Conservation (phyloP, 1,140 invertebrate species). For the Drosophila azteca region DNA sequence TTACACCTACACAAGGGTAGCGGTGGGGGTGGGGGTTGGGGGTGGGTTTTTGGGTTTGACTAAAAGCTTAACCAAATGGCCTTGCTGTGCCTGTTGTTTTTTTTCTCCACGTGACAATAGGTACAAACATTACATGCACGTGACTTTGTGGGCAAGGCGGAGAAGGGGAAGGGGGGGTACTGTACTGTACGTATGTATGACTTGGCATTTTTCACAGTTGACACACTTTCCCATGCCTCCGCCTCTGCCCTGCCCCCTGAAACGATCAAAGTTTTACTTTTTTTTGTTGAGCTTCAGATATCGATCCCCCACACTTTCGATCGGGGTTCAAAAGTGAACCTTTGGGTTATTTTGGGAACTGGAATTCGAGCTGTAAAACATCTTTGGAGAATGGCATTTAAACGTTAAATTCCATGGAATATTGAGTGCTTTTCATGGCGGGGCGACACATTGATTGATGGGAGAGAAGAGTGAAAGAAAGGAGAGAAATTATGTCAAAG, state of each 20-base stretch:
- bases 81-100: too few relatives aligned
- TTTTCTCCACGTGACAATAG: constrained; percentile 61
- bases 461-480: too few relatives aligned
- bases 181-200: constrained; percentile 14
- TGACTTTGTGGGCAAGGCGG: constrained; percentile 23
- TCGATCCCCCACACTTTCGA: constrained; percentile 16
- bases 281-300: neutral
- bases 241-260: too few relatives aligned
- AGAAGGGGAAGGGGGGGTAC: neutral
- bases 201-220: constrained; percentile 14
- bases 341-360: too few relatives aligned
- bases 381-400: too few relatives aligned
- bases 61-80: constrained; percentile 18
- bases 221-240: constrained; percentile 8
- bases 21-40: neutral
- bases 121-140: constrained; percentile 35
- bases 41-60: neutral
- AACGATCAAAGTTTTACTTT: neutral
- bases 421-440: too few relatives aligned
- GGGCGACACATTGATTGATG: too few relatives aligned
- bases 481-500: too few relatives aligned
- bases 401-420: too few relatives aligned
- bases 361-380: too few relatives aligned
- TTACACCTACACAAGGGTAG: constrained; percentile 42
- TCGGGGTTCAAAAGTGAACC: constrained; percentile 13